phyloP scores from a whole-genome alignment of 2,888 invertebrate species.

The Drosophila rellima region DNA sequence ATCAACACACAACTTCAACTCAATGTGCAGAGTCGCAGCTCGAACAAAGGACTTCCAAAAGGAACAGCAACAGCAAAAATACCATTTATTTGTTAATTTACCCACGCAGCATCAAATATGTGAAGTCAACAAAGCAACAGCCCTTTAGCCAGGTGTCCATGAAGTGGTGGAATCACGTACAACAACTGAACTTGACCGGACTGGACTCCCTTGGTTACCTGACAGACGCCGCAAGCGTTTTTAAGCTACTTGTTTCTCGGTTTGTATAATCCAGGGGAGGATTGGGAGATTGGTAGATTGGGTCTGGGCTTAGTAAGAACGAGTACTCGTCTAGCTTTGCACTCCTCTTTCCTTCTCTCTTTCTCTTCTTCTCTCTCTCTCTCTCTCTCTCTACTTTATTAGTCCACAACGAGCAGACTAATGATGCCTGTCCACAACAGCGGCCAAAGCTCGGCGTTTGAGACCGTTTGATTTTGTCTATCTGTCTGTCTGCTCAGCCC shows the following conservation, averaged over 20 bases:
- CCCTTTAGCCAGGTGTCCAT: slow-evolving; percentile 21
- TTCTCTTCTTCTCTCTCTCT: background rate
- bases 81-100: slow-evolving; percentile 79
- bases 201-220: slow-evolving; percentile 22
- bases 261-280: slow-evolving; percentile 68
- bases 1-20: slow-evolving; percentile 46
- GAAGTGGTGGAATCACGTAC: slow-evolving; percentile 18
- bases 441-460: slow-evolving; percentile 42
- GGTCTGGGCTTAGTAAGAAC: slow-evolving; percentile 56
- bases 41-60: slow-evolving; percentile 36
- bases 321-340: slow-evolving; percentile 32
- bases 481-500: slow-evolving; percentile 34
- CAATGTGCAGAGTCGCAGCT: slow-evolving; percentile 7
- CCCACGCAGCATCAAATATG: slow-evolving; percentile 77
- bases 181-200: slow-evolving; percentile 7
- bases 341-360: background rate
- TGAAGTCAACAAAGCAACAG: slow-evolving; percentile 61
- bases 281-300: slow-evolving; percentile 22
- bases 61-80: slow-evolving; percentile 52
- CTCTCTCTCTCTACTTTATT: slow-evolving; percentile 64
- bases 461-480: slow-evolving; percentile 42
- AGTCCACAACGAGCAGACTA: slow-evolving; percentile 63
- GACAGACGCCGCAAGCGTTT: slow-evolving; percentile 47
- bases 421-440: slow-evolving; percentile 73
- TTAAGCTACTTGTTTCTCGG: slow-evolving; percentile 79